A percentile compares a stretch with the other conserved stretches of the same genome.
Conservation (phyloP, 2,113 vertebrate species). For the Meriones unguiculatus region DNA sequence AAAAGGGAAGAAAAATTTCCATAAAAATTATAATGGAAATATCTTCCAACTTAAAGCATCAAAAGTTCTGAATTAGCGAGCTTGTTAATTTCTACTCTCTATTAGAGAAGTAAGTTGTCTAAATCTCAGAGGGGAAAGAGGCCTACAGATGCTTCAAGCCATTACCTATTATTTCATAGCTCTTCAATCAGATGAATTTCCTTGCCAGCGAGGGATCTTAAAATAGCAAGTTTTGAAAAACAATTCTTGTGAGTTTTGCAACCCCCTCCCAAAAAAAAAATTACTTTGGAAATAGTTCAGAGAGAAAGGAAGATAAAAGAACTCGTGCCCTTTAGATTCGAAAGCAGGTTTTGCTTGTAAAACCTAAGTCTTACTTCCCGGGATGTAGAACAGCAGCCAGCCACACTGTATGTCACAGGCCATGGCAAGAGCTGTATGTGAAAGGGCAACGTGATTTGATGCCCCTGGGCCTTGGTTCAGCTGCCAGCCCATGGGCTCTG, state of each 20-base stretch:
- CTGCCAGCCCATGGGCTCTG: neutral
- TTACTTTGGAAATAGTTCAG: constrained; percentile 39
- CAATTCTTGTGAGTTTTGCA: constrained; percentile 40
- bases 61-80: constrained; percentile 43
- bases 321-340: neutral
- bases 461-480: neutral
- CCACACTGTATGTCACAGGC: neutral
- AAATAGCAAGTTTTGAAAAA: constrained; percentile 58
- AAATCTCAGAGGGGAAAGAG: constrained; percentile 36
- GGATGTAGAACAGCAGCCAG: neutral
- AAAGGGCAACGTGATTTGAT: neutral
- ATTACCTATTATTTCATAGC: constrained; percentile 45
- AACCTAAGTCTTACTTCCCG: neutral
- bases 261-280: neutral
- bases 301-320: constrained; percentile 23
- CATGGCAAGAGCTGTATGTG: neutral
- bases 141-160: constrained; percentile 28
- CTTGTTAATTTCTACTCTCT: constrained; percentile 46
- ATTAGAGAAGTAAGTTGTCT: constrained; percentile 48
- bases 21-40: constrained; percentile 52
- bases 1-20: neutral
- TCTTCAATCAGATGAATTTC: constrained; percentile 48
- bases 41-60: constrained; percentile 21
- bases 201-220: constrained; percentile 28
- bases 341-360: constrained; percentile 21